A percentile compares a stretch with the other conserved stretches of the same genome.
phyloP scores from a whole-genome alignment of 2,797 vertebrate species.

The Semotilus atromaculatus region DNA sequence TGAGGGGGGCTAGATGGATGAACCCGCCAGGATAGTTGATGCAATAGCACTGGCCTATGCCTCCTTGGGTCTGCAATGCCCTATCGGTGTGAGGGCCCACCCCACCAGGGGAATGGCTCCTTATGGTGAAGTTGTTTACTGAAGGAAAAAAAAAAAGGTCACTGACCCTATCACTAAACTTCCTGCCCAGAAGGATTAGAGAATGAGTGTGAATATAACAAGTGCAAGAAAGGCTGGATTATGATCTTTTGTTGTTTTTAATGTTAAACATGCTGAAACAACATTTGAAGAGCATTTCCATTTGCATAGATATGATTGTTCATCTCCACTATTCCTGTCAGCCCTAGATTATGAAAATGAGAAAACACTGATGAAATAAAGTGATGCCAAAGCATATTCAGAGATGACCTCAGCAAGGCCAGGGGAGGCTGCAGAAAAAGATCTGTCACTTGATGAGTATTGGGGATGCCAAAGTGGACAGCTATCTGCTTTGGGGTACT shows the following conservation, averaged over 20 bases:
- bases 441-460: constrained; percentile 15
- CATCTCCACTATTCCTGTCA: neutral
- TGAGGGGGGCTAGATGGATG: neutral
- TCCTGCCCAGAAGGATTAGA: neutral
- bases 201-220: neutral
- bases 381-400: neutral
- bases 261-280: neutral
- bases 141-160: neutral
- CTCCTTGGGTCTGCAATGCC: too few species aligned
- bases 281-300: neutral
- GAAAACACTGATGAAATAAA: constrained; percentile 3
- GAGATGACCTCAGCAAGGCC: constrained; percentile 4
- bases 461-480: neutral
- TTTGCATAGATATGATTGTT: neutral
- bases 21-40: neutral
- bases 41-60: neutral
- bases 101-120: neutral
- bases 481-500: constrained; percentile 7
- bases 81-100: too few species aligned
- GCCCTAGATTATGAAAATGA: neutral
- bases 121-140: neutral
- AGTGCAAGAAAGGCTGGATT: neutral
- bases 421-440: neutral
- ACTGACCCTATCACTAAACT: neutral
- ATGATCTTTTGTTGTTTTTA: neutral